These are phyloP conservation scores for Chaetodon auriga DNA, from an alignment of 2,113 vertebrate genomes.

Conservation along the genomic window DNA sequence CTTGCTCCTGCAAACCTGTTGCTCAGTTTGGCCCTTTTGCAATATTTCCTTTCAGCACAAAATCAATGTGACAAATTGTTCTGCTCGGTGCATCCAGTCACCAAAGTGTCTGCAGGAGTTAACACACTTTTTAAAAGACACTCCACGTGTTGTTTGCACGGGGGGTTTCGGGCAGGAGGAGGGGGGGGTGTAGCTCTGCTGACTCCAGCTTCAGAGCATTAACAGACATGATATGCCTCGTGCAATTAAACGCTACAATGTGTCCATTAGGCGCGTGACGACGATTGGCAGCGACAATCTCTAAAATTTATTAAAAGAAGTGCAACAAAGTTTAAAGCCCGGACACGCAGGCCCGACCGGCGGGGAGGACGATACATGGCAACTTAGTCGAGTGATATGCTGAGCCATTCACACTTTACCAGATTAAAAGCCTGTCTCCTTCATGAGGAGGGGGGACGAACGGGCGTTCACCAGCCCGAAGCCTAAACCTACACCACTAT, in stretches of 20 bases:
- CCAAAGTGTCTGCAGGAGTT: background rate
- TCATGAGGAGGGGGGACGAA: background rate
- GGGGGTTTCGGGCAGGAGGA: background rate
- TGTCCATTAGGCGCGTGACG: background rate
- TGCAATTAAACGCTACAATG: constrained; percentile 57
- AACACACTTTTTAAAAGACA: constrained; percentile 24
- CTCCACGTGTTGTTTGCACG: constrained; percentile 55
- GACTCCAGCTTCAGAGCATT: constrained; percentile 33
- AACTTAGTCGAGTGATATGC: constrained; percentile 41
- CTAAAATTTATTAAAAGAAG: background rate
- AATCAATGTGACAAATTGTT: background rate
- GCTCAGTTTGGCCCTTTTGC: constrained; percentile 32
- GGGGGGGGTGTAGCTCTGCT: constrained; percentile 8
- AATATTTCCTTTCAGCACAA: background rate
- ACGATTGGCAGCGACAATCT: constrained; percentile 30
- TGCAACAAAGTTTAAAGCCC: constrained; percentile 53
- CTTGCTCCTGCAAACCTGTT: constrained; percentile 59
- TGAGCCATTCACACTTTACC: constrained; percentile 33
- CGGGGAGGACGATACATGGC: constrained; percentile 43
- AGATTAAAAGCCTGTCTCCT: constrained; percentile 52
- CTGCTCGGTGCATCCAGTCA: background rate
- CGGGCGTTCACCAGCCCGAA: background rate
- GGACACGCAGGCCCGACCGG: background rate
- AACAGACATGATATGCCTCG: constrained; percentile 34
- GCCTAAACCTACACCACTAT: background rate